Evolutionary conservation across 2,113 vertebrate species (phyloP), one percentile per base, ranked within the genome.

Genomic region (Callorhinus ursinus): DNA sequence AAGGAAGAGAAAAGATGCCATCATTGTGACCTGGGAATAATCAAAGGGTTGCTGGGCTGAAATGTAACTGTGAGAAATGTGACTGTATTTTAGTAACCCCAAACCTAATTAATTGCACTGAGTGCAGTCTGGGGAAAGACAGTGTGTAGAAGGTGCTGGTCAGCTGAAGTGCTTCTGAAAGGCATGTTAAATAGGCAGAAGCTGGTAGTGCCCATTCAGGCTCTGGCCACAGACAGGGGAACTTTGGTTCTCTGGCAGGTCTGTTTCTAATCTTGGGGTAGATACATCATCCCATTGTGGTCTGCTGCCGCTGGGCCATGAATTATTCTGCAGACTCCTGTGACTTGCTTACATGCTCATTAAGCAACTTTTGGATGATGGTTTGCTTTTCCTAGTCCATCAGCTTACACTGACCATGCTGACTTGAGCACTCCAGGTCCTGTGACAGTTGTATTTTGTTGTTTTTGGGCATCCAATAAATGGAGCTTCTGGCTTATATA

Each of bases 31-130:
- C 19, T 96, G 67, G 67, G 79, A 93, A 69, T 74, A 94, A 89
- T 91, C 21, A 85, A 49, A 89, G 85, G 65, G 39, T 96, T 86
- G 33, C 67, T 89, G 81, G 46, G 4, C 63, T 88, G 72, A 49
- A 77, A 81, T 67, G n/a, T 90, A 72, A 84, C 74, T 84, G 28
- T 92, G 57, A 59, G 77, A 49, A 77, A 81, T 67, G n/a, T 90
- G 79, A 76, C 74, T 87, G 21, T 95, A 79, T 82, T 93, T 88
- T 96, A 96, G 72, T 92, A 89, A 88, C 87, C 21, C 59, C 16
- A 86, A 95, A 36, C 77, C 80, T 85, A 90, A 72, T 86, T 83
- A 74, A 69, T 91, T 85, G 53, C 49, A 61, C 61, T 87, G 55
- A 96, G 67, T 92, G 46, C 8, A 93, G 74, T 84, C 81, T 94